A percentile compares a stretch with the other conserved stretches of the same genome.
These are phyloP conservation scores for Rhynchomys soricoides DNA, from an alignment of 2,113 vertebrate species.

Conservation along the genomic window DNA sequence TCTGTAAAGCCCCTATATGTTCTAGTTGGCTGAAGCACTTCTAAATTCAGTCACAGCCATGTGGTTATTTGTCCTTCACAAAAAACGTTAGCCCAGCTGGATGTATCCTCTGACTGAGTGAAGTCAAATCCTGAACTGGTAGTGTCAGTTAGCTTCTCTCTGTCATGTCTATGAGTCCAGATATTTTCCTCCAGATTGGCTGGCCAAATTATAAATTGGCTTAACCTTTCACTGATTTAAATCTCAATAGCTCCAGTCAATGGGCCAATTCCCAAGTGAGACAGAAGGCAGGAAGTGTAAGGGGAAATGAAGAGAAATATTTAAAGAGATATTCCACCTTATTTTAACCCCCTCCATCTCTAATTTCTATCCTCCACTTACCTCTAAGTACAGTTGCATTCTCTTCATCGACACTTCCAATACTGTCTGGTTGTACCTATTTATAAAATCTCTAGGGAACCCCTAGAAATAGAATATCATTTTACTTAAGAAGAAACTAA, in stretches of 20 bases:
- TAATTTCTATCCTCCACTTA: neutral
- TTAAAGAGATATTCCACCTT: neutral
- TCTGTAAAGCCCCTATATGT: slow-evolving; percentile 14
- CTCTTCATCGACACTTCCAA: slow-evolving; percentile 32
- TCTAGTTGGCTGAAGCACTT: slow-evolving; percentile 31
- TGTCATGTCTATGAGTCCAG: neutral
- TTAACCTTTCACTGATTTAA: slow-evolving; percentile 41
- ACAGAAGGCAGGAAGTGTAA: slow-evolving; percentile 22
- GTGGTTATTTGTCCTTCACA: neutral
- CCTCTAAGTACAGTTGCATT: slow-evolving; percentile 33
- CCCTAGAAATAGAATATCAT: slow-evolving; percentile 58
- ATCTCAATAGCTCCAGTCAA: neutral
- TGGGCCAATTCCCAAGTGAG: slow-evolving; percentile 38
- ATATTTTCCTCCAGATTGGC: neutral
- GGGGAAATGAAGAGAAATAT: neutral
- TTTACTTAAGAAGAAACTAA: slow-evolving; percentile 36
- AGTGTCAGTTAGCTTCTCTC: neutral
- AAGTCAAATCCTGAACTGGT: slow-evolving; percentile 6
- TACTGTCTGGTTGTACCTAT: slow-evolving; percentile 28
- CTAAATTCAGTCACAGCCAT: neutral
- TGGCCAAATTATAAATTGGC: neutral
- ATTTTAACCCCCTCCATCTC: slow-evolving; percentile 44
- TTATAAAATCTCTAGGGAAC: slow-evolving; percentile 5
- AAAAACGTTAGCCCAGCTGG: neutral
- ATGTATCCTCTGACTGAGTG: slow-evolving; percentile 20